phyloP scores from a whole-genome alignment of 2,888 invertebrate genomes.

The Eueremaeus valkanovi region DNA sequence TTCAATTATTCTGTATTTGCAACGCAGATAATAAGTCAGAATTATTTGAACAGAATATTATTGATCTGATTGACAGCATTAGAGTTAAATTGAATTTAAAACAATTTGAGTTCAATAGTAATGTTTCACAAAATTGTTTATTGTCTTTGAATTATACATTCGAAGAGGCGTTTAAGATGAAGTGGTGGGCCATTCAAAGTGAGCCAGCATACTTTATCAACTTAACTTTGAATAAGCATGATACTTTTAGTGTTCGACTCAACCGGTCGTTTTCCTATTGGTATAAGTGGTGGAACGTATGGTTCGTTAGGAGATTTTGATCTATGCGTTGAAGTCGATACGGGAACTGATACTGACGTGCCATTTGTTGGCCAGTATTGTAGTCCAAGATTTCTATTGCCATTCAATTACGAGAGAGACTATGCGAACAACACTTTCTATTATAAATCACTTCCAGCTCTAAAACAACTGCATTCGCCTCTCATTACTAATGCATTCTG shows the following conservation, averaged over 20 bases:
- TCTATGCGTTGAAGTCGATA: background rate
- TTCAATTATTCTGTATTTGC: too few relatives aligned
- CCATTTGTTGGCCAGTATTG: conserved; percentile 6
- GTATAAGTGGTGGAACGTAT: background rate
- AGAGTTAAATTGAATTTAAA: too few relatives aligned
- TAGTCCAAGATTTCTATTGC: background rate
- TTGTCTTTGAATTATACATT: background rate
- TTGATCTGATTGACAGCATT: too few relatives aligned
- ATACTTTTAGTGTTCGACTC: background rate
- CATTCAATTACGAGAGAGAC: background rate
- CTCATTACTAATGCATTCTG: background rate
- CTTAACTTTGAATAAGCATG: background rate
- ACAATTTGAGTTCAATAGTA: too few relatives aligned
- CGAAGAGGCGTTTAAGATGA: background rate
- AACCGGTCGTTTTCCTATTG: background rate
- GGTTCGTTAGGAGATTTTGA: background rate
- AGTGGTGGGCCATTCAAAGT: conserved; percentile 5
- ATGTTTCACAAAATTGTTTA: too few relatives aligned
- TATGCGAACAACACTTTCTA: background rate
- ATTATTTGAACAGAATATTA: too few relatives aligned
- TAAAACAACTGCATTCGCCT: background rate
- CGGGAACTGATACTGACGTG: background rate
- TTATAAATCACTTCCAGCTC: background rate
- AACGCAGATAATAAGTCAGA: too few relatives aligned
- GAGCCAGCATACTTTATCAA: background rate